These are phyloP conservation scores for Coregonus ussuriensis DNA, from an alignment of 2,797 vertebrate genomes.

Conservation along the genomic window DNA sequence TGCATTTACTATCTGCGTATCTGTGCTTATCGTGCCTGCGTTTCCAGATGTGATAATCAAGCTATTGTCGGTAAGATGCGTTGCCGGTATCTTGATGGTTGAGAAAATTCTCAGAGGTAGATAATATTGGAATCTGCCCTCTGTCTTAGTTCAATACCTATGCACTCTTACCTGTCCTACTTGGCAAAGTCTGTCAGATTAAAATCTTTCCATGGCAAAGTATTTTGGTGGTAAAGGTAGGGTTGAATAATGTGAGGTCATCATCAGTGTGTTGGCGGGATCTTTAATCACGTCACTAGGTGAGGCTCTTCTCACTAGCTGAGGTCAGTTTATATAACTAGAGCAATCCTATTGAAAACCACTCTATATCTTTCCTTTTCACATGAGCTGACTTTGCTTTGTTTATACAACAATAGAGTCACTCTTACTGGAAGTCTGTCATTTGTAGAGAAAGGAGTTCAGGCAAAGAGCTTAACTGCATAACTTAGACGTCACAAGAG, in stretches of 20 bases:
- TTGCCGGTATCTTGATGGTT: slow-evolving; percentile 64
- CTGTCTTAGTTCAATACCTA: slow-evolving; percentile 53
- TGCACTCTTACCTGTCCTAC: slow-evolving; percentile 56
- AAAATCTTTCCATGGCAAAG: background rate
- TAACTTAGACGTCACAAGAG: slow-evolving; percentile 48
- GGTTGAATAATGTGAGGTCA: background rate
- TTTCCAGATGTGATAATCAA: slow-evolving; percentile 51
- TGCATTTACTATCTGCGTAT: slow-evolving; percentile 27
- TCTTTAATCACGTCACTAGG: background rate
- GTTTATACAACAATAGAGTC: slow-evolving; percentile 68
- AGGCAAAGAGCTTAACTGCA: slow-evolving; percentile 51
- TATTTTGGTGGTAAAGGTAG: slow-evolving; percentile 6
- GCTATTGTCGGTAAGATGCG: slow-evolving; percentile 60
- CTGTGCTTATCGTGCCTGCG: slow-evolving; percentile 29
- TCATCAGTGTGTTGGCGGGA: background rate
- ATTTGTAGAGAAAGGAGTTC: slow-evolving; percentile 40
- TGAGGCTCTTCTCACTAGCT: background rate
- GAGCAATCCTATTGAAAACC: background rate
- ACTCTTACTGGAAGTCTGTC: slow-evolving; percentile 46
- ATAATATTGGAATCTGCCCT: slow-evolving; percentile 65
- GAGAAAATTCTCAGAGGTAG: slow-evolving; percentile 55
- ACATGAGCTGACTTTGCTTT: slow-evolving; percentile 61
- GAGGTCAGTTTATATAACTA: background rate
- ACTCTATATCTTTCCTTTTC: slow-evolving; percentile 48
- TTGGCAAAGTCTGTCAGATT: slow-evolving; percentile 42